Conservation (phyloP, 2,797 vertebrate genomes). For the Phylloscopus collybita region DNA sequence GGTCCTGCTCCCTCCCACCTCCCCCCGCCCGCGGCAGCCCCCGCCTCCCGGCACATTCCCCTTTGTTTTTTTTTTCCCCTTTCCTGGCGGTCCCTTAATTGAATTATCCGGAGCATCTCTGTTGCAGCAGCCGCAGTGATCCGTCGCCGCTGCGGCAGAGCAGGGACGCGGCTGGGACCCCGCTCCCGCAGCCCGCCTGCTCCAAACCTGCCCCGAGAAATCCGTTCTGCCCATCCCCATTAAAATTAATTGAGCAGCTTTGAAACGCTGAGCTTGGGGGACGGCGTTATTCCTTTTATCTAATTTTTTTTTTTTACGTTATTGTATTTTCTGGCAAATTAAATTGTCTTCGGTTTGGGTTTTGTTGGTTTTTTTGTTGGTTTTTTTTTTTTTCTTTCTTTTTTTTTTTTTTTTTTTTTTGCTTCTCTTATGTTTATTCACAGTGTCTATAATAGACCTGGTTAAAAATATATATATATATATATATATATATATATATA, state of each 20-base stretch:
- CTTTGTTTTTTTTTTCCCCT: neutral
- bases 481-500: too few species aligned
- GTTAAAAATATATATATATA: too few species aligned
- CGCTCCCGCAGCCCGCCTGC: neutral
- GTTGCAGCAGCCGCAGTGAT: neutral
- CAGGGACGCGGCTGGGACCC: neutral
- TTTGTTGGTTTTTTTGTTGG: neutral
- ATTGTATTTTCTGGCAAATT: conserved; percentile 38
- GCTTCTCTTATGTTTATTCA: neutral
- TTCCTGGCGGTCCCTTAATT: neutral
- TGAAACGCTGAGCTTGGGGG: neutral
- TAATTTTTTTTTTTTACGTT: neutral
- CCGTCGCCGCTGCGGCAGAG: neutral
- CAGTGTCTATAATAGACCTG: neutral
- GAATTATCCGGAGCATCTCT: neutral
- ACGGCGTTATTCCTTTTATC: neutral
- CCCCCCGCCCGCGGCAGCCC: neutral
- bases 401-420: neutral
- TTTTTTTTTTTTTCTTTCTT: too few species aligned
- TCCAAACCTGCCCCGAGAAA: neutral
- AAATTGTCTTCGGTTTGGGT: neutral
- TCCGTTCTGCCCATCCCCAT: neutral
- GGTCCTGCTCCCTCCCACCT: neutral
- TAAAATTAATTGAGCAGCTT: conserved; percentile 26
- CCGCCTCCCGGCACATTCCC: neutral